Conservation (phyloP, 2,113 vertebrate genomes). For the Lagopus leucura region DNA sequence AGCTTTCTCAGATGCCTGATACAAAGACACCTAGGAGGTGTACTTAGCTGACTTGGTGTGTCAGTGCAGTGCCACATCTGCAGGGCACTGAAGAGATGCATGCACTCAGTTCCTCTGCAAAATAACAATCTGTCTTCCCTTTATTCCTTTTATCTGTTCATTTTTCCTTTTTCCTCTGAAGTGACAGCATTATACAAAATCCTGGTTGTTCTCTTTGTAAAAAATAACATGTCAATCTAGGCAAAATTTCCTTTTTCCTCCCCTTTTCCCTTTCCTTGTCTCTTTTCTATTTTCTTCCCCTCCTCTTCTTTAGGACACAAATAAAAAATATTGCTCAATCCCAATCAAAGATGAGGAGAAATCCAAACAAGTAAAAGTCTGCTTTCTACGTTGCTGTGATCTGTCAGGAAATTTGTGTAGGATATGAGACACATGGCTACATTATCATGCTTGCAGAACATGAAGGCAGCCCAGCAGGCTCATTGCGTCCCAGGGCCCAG, state of each 20-base stretch:
- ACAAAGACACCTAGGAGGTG: not conserved
- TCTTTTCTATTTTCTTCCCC: not conserved
- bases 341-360: not conserved
- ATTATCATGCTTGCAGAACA: not conserved
- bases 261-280: not conserved
- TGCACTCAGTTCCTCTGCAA: not conserved
- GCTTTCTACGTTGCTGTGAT: not conserved
- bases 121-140: not conserved
- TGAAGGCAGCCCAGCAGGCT: not conserved
- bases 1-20: not conserved
- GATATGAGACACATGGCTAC: not conserved
- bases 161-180: not conserved
- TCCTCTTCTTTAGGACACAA: not conserved
- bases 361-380: not conserved
- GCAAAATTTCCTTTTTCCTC: not conserved
- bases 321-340: not conserved
- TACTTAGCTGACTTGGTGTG: not conserved
- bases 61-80: not conserved
- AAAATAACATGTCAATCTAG: not conserved
- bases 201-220: not conserved
- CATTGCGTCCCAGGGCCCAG: not conserved
- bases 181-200: not conserved
- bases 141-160: not conserved
- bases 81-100: not conserved
- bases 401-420: not conserved